A percentile compares a stretch with the other conserved stretches of the same genome.
These are phyloP conservation scores for Pseudomyrmex dendroicus DNA, from an alignment of 1,140 invertebrate species.

Conservation along the genomic window DNA sequence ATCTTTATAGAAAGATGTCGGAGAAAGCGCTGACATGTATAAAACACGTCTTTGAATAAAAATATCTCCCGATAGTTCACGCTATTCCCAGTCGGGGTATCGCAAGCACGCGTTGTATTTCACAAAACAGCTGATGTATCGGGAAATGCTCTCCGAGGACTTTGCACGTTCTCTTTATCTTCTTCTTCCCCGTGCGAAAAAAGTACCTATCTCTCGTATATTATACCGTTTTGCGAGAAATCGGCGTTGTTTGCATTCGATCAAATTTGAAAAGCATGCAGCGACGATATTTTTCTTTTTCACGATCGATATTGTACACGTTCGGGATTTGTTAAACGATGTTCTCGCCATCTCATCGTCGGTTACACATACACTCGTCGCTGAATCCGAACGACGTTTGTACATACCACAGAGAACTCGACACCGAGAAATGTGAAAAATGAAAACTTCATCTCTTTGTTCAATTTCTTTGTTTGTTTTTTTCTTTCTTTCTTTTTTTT, in stretches of 20 bases:
- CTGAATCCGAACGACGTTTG: constrained; percentile 8
- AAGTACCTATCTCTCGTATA: neutral
- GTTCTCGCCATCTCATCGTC: neutral
- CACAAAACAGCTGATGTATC: constrained; percentile 34
- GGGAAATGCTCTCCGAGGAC: neutral
- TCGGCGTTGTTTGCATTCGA: neutral
- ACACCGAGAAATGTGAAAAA: neutral
- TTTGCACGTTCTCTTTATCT: neutral
- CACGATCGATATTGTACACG: neutral
- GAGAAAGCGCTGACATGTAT: constrained; percentile 7
- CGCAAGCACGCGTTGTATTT: constrained; percentile 4
- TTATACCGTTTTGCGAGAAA: neutral
- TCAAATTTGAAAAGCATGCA: neutral
- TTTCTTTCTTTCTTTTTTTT: no score
- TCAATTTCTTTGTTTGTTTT: neutral
- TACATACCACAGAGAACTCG: neutral
- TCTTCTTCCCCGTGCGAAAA: neutral
- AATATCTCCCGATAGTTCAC: constrained; percentile 19
- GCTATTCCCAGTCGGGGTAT: constrained; percentile 6
- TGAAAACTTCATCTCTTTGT: constrained; percentile 23
- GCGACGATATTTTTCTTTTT: neutral
- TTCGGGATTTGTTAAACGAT: constrained; percentile 1
- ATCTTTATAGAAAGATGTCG: neutral
- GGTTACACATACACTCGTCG: neutral
- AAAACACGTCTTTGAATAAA: constrained; percentile 5